A percentile compares a stretch with the other conserved stretches of the same genome.
These are phyloP conservation scores for Lonchura striata DNA, from an alignment of 2,113 vertebrate species.

Conservation along the genomic window DNA sequence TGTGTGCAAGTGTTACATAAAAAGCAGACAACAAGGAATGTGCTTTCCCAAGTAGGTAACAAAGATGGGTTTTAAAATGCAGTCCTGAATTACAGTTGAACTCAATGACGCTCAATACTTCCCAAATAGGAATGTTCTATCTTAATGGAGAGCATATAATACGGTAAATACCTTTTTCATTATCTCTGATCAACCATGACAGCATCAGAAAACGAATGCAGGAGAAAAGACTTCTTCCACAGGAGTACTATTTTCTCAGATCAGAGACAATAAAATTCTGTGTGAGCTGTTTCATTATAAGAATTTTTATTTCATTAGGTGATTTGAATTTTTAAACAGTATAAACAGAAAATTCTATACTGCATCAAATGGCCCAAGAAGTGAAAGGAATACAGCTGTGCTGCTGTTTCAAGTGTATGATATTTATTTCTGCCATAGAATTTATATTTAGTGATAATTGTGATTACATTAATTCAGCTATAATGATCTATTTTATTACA, in stretches of 20 bases:
- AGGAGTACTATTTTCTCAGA: background rate
- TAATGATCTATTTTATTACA: background rate
- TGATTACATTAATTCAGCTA: background rate
- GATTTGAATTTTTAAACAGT: conserved; percentile 18
- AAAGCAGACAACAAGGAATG: conserved; percentile 50
- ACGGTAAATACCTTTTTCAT: conserved; percentile 56
- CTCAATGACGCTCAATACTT: conserved; percentile 42
- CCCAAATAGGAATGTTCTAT: conserved; percentile 54
- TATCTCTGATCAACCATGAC: conserved; percentile 56
- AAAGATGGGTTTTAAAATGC: conserved; percentile 48
- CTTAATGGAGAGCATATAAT: conserved; percentile 61
- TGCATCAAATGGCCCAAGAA: background rate
- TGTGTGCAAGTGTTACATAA: conserved; percentile 55
- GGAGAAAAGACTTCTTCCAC: background rate
- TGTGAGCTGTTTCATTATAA: background rate
- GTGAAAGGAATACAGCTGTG: background rate
- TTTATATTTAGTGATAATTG: background rate
- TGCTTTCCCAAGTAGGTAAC: conserved; percentile 40
- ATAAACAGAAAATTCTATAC: background rate
- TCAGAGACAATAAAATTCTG: background rate
- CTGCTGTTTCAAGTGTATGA: background rate
- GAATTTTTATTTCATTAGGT: background rate
- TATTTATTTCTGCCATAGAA: background rate
- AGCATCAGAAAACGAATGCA: conserved; percentile 13
- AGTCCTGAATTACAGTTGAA: conserved; percentile 41